Evolutionary conservation across 2,888 invertebrate species (phyloP).

Genomic region (Drosophila nigricruria): DNA sequence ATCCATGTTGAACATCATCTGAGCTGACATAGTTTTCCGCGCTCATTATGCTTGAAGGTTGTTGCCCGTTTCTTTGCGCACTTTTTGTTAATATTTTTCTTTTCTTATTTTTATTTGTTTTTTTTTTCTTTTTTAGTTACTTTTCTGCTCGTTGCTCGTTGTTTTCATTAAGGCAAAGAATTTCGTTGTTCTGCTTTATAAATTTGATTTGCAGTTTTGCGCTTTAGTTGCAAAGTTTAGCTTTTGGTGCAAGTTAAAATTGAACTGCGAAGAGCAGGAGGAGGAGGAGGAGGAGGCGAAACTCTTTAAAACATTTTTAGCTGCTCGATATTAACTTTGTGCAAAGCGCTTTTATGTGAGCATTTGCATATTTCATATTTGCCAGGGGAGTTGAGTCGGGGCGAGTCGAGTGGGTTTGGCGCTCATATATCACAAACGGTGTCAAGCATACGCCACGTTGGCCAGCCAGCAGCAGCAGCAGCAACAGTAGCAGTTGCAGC

Average conservation of each 20-base stretch:
- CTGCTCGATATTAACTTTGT: conserved; percentile 40
- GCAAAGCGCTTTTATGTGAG: conserved; percentile 28
- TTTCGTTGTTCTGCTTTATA: conserved; percentile 13
- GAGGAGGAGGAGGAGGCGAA: conserved; percentile 12
- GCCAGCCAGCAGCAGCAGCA: conserved; percentile 39
- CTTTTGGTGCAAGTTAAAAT: conserved; percentile 34
- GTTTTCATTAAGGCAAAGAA: conserved; percentile 45
- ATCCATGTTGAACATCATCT: conserved; percentile 34
- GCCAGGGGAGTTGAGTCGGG: conserved; percentile 3
- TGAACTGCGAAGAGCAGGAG: conserved; percentile 17
- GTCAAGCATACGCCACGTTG: conserved; percentile 74
- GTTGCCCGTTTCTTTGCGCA: conserved; percentile 31
- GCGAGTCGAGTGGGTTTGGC: not conserved
- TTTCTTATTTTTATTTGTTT: conserved; percentile 8
- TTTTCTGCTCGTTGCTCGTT: conserved; percentile 25
- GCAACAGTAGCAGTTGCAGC: conserved; percentile 14
- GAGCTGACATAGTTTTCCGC: conserved; percentile 71
- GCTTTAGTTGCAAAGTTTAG: conserved; percentile 18
- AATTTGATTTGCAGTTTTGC: conserved; percentile 14
- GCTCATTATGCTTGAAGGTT: conserved; percentile 71
- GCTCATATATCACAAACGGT: conserved; percentile 64
- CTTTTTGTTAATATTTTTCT: conserved; percentile 19
- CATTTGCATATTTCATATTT: conserved; percentile 55
- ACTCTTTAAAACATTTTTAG: conserved; percentile 59
- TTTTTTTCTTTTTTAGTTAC: conserved; percentile 8